Percentiles rank a stretch among this genome's conserved stretches.
phyloP scores from a whole-genome alignment of 2,888 invertebrate species.

The Acanthosepion pharaonis region DNA sequence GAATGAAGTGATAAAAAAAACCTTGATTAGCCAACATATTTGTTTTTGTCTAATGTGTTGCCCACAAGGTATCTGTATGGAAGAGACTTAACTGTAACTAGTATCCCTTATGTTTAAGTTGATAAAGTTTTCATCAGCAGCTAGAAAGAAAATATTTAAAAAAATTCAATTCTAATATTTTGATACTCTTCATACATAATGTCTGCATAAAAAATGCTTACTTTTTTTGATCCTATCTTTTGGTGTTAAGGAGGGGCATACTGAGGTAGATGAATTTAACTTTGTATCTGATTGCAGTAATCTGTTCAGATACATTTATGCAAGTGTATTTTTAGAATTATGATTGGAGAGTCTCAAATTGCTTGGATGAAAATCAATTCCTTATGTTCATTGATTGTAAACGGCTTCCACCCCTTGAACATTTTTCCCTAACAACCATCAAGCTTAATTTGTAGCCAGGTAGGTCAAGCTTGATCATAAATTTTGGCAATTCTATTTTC shows the following conservation, averaged over 20 bases:
- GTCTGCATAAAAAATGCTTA: not conserved
- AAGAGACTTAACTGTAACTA: no score
- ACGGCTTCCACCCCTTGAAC: not conserved
- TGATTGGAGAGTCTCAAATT: not conserved
- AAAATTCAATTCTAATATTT: not conserved
- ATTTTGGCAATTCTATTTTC: not conserved
- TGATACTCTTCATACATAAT: not conserved
- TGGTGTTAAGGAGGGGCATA: not conserved
- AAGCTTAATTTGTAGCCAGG: slow-evolving; percentile 9
- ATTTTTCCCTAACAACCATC: not conserved
- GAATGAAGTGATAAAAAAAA: no score
- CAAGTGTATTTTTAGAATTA: not conserved
- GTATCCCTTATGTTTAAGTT: no score
- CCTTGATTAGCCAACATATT: no score
- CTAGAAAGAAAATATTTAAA: no score
- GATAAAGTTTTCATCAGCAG: no score
- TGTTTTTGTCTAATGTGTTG: no score
- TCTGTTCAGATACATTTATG: not conserved
- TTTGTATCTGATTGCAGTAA: not conserved
- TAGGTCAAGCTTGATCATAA: not conserved
- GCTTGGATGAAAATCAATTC: slow-evolving; percentile 4
- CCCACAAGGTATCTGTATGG: no score
- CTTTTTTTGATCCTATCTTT: not conserved
- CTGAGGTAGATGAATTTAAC: not conserved
- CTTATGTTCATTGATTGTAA: not conserved